Evolutionary conservation across 1,140 invertebrate species (phyloP).

Genomic region (Centruroides sculpturatus): DNA sequence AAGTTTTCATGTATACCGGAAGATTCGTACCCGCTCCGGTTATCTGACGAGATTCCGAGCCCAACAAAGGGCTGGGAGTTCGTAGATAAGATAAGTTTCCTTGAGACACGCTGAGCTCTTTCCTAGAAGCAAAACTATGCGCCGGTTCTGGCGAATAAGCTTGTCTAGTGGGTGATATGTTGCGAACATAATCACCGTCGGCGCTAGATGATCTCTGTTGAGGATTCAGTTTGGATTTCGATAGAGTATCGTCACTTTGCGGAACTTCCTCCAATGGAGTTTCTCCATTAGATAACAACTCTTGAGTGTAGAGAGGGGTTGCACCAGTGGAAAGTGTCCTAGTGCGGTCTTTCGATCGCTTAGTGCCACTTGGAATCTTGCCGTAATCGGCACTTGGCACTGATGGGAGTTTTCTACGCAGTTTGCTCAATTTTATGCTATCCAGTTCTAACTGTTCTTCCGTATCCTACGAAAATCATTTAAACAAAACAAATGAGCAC

Average conservation of each 20-base stretch:
- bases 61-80: slow-evolving; percentile 2
- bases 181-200: slow-evolving; percentile 3
- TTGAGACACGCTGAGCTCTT: background rate
- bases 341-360: background rate
- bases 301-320: background rate
- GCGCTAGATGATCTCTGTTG: background rate
- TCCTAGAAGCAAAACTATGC: background rate
- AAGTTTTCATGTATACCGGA: slow-evolving; percentile 36
- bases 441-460: slow-evolving; percentile 28
- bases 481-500: background rate
- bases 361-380: background rate
- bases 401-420: slow-evolving; percentile 39
- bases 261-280: background rate
- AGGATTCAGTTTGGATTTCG: background rate
- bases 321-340: background rate
- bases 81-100: background rate
- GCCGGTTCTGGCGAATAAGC: slow-evolving; percentile 5
- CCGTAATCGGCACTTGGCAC: slow-evolving; percentile 26
- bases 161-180: background rate
- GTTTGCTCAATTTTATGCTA: slow-evolving; percentile 37
- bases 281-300: background rate
- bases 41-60: background rate
- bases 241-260: background rate
- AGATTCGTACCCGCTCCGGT: slow-evolving; percentile 23
- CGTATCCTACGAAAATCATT: background rate